These are phyloP conservation scores for Blastobasis adustella DNA, from an alignment of 2,888 invertebrate species.

Conservation along the genomic window DNA sequence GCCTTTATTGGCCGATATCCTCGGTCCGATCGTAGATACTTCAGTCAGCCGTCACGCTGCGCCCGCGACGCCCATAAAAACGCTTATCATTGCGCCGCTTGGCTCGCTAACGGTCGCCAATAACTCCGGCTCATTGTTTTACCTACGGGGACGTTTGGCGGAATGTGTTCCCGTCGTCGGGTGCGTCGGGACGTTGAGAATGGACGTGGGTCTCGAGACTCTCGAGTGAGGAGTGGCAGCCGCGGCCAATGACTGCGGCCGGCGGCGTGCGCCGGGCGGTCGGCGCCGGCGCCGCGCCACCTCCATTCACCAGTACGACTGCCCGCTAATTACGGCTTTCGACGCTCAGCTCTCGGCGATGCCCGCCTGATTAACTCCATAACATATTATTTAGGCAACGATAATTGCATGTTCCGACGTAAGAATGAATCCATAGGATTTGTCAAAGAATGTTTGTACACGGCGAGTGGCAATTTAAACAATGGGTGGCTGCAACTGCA, in stretches of 20 bases:
- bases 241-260: constrained; percentile 26
- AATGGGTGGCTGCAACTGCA: constrained; percentile 16
- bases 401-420: constrained; percentile 21
- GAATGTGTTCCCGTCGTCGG: too few relatives aligned
- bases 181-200: too few relatives aligned
- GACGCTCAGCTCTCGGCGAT: constrained; percentile 32
- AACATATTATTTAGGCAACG: constrained; percentile 46
- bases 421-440: constrained; percentile 14
- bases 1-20: constrained; percentile 55
- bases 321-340: constrained; percentile 55
- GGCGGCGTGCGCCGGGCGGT: constrained; percentile 29
- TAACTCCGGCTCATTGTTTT: constrained; percentile 9
- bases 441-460: constrained; percentile 13
- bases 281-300: constrained; percentile 35
- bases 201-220: too few relatives aligned
- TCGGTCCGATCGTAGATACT: constrained; percentile 44
- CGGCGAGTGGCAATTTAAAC: constrained; percentile 15
- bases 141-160: too few relatives aligned
- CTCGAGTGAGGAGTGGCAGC: constrained; percentile 4
- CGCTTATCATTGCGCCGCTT: constrained; percentile 3
- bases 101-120: constrained; percentile 3
- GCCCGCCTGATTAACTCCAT: constrained; percentile 55
- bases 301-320: constrained; percentile 61
- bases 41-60: constrained; percentile 46
- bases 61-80: constrained; percentile 28